Percentiles rank a stretch among this genome's conserved stretches.
phyloP scores from a whole-genome alignment of 2,888 invertebrate genomes.

The Andrena bucephala region DNA sequence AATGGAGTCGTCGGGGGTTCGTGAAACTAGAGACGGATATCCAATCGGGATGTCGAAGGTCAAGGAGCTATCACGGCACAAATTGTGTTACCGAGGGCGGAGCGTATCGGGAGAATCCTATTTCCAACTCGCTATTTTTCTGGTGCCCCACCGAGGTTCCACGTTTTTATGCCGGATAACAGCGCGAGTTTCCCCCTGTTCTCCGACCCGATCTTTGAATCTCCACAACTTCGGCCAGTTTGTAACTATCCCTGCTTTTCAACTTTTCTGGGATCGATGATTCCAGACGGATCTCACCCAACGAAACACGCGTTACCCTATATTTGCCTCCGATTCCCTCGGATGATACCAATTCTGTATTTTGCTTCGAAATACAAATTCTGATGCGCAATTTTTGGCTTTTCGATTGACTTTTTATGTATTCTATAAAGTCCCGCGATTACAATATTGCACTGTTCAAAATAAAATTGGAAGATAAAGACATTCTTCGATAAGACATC shows the following conservation, averaged over 20 bases:
- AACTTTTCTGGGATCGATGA: conserved; percentile 15
- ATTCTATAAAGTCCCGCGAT: neutral
- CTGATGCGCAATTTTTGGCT: no score
- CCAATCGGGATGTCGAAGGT: conserved; percentile 75
- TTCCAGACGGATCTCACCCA: conserved; percentile 1
- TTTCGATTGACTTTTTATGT: neutral
- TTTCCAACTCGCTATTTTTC: conserved; percentile 70
- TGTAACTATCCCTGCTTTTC: conserved; percentile 45
- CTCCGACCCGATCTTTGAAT: conserved; percentile 60
- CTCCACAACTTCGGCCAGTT: conserved; percentile 50
- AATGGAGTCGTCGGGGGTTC: conserved; percentile 46
- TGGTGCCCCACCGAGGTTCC: conserved; percentile 43
- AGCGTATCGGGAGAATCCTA: conserved; percentile 64
- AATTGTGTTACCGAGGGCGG: conserved; percentile 71
- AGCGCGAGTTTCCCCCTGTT: conserved; percentile 55
- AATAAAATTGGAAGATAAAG: no score
- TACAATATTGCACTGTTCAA: no score
- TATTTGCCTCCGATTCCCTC: neutral
- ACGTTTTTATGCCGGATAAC: conserved; percentile 67
- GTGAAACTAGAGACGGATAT: conserved; percentile 71
- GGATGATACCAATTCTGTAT: neutral
- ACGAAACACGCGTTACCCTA: conserved; percentile 10
- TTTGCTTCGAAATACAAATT: neutral
- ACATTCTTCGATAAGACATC: neutral
- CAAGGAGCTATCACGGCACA: conserved; percentile 73